Evolutionary conservation across 2,888 invertebrate genomes (phyloP), one percentile per base, ranked within the genome.

Genomic region (Nephrotoma appendiculata): DNA sequence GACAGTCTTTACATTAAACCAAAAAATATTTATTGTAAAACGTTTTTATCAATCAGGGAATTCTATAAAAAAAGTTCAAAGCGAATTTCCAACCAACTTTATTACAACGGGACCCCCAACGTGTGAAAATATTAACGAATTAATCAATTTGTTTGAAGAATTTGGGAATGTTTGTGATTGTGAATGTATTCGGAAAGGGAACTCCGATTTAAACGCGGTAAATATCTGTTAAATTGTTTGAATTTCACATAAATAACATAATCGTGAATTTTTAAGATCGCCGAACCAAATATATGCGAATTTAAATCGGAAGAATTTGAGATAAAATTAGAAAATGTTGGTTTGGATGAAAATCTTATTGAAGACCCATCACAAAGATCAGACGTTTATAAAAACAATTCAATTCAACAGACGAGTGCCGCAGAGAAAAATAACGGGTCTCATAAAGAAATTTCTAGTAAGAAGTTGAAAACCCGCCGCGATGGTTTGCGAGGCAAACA

Each of bases 61-160:
- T 71, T 71, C 71, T 7, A 71, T 31, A 71, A 31, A 71, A 3
- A 71, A 31, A 71, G 71, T 71, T 71, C 19, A 9, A 71, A 71
- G 11, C 9, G 71, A 71, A 71, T 71, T 71, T 71, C 31, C 71
- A 11, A 71, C 71, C 9, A 71, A 31, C 19, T 71, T 31, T 71
- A 9, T 71, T 4, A 71, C 19, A 4, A 9, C 19, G 6, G 31
- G 11, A 12, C 0, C 71, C 9, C 19, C 31, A 31, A 31, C 71
- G 11, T 71, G 31, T 71, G 71, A 71, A 71, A 31, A 19, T 9
- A 71, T 71, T 31, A 71, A 11, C 4, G 31, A 71, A 9, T 71
- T 84, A 42, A 43, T 84, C n/a, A 84, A 84, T 15, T 84, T 84
- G n/a, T 84, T 84, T 84, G 84, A 84, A 84, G 84, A 84, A 84